Evolutionary conservation across 2,888 invertebrate genomes (phyloP), one percentile per base, ranked within the genome.

Genomic region (Galeopsomyia nigrocyanea): DNA sequence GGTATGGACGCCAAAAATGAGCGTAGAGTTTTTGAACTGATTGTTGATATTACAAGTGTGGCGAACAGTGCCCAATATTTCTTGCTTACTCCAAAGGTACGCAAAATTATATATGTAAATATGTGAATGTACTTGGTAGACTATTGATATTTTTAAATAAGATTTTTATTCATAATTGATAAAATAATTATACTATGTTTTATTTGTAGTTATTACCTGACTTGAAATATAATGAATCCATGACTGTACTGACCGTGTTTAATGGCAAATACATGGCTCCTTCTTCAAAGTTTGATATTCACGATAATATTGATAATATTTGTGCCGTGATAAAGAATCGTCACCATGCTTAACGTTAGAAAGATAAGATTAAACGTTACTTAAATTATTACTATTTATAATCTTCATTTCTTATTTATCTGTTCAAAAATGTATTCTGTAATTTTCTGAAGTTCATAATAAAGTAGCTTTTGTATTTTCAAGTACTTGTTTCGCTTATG

Each of bases 1-100:
- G 96, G 96, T 17, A 96, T 97, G 96, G 96, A 97, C 83, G 90
- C 92, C 0, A 89, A 90, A 17, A 96, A 97, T 82, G 96, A 96
- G 84, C 88, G 94, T 17, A 90, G 92, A 79, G 92, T 96, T 82
- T 94, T 96, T 81, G 92, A 95, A 77, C 86, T 96, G 71, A 88
- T 97, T 0, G 91, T 95, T 0, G 89, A 92, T 66, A 92, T 93
- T 61, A 95, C 95, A 0, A 92, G 92, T 3, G 88, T 89, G 70
- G 86, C 87, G 3, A 89, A 90, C 57, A 91, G 93, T 0, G 90
- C 94, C 0, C 98, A 98, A 83, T 98, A 97, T 86, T 96, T 98
- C 85, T 88, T 98, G 53, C 89, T 98, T 0, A 96, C 97, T 2
- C 98, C 98, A n/a, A 98, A 98, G 89, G 95, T 97, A 87, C 82